Evolutionary conservation across 2,888 invertebrate species (phyloP).

Genomic region (Ochropacha duplaris): DNA sequence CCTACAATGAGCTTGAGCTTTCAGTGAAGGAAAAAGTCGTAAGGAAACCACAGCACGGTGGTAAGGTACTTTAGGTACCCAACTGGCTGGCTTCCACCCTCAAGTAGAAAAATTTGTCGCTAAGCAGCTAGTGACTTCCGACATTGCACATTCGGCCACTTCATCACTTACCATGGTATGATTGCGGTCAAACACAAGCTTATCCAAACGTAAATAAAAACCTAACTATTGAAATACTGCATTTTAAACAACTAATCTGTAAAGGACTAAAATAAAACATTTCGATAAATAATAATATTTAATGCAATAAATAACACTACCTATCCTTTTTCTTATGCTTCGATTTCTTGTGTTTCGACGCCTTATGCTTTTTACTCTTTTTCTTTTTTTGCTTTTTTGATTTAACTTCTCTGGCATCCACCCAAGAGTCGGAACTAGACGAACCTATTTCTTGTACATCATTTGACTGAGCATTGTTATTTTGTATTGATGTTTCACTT

Average conservation of each 20-base stretch:
- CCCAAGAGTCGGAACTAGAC: slow-evolving; percentile 77
- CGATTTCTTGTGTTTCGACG: slow-evolving; percentile 67
- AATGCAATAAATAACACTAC: slow-evolving; percentile 23
- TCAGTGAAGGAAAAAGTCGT: too few relatives aligned
- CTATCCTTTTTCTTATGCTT: slow-evolving; percentile 71
- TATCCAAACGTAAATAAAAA: too few relatives aligned
- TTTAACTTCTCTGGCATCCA: slow-evolving; percentile 70
- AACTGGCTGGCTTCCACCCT: too few relatives aligned
- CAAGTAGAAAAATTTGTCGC: too few relatives aligned
- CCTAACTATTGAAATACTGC: too few relatives aligned
- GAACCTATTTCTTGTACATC: slow-evolving; percentile 43
- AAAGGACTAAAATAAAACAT: not conserved
- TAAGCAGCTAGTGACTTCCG: too few relatives aligned
- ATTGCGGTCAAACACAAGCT: too few relatives aligned
- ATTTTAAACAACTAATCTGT: not conserved
- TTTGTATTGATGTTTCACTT: slow-evolving; percentile 9
- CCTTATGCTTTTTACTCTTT: slow-evolving; percentile 72
- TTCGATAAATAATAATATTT: not conserved
- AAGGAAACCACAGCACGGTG: too few relatives aligned
- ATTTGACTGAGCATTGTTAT: slow-evolving; percentile 19
- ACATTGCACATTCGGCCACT: too few relatives aligned
- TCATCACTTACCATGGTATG: too few relatives aligned
- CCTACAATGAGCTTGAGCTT: too few relatives aligned
- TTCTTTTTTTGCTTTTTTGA: slow-evolving; percentile 72
- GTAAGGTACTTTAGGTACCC: too few relatives aligned